phyloP scores from a whole-genome alignment of 2,888 invertebrate genomes.

The Macropis europaea region DNA sequence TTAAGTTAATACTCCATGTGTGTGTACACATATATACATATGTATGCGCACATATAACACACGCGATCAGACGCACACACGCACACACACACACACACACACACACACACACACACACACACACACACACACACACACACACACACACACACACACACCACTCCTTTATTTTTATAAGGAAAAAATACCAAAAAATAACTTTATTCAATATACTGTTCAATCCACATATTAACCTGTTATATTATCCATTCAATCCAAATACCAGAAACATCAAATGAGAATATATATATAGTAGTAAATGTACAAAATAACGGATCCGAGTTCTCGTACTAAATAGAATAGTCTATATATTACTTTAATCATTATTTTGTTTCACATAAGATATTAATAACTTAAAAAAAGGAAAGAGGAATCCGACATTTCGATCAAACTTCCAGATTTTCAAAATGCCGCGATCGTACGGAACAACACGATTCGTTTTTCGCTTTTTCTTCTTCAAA shows the following conservation, averaged over 20 bases:
- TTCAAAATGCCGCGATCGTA: slow-evolving; percentile 43
- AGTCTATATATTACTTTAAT: slow-evolving; percentile 55
- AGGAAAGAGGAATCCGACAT: slow-evolving; percentile 14
- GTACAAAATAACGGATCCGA: slow-evolving; percentile 70
- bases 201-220: slow-evolving; percentile 47
- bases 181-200: slow-evolving; percentile 37
- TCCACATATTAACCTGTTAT: slow-evolving; percentile 30
- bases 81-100: no score
- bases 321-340: slow-evolving; percentile 25
- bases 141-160: no score
- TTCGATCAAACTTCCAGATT: slow-evolving; percentile 35
- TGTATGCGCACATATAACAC: no score
- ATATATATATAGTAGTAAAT: slow-evolving; percentile 74
- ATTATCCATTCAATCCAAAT: slow-evolving; percentile 57
- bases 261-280: slow-evolving; percentile 65
- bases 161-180: slow-evolving; percentile 43
- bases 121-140: no score
- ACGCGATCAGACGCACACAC: no score
- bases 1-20: slow-evolving; percentile 15
- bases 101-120: no score
- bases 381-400: slow-evolving; percentile 32
- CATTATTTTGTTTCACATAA: slow-evolving; percentile 34
- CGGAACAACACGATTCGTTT: slow-evolving; percentile 62
- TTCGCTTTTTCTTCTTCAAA: slow-evolving; percentile 66
- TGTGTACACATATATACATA: no score